Percentiles rank a stretch among this genome's conserved stretches.
phyloP scores from a whole-genome alignment of 2,888 invertebrate species.

The Dicycla oo region DNA sequence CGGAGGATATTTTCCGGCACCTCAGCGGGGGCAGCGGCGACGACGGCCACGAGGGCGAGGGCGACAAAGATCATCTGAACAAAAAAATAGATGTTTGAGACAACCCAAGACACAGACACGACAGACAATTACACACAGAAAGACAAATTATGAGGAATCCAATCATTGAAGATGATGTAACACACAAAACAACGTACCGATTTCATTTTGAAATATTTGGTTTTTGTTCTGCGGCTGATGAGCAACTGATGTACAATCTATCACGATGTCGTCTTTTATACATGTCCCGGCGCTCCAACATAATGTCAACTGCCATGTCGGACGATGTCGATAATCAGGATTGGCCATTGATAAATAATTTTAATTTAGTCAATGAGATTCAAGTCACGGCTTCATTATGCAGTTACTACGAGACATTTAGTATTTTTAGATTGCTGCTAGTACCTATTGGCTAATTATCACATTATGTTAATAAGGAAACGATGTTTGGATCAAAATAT shows the following conservation, averaged over 20 bases:
- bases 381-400: constrained; percentile 6
- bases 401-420: constrained; percentile 10
- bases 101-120: background rate
- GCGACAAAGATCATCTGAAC: constrained; percentile 53
- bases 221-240: constrained; percentile 22
- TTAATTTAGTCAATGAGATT: constrained; percentile 38
- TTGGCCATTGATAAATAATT: constrained; percentile 31
- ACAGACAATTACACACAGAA: background rate
- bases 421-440: background rate
- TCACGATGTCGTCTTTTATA: constrained; percentile 28
- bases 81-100: background rate
- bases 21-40: constrained; percentile 33
- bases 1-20: background rate
- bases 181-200: constrained; percentile 26
- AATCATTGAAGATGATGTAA: constrained; percentile 5
- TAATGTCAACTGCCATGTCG: constrained; percentile 29
- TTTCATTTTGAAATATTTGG: constrained; percentile 45
- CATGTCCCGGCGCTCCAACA: background rate
- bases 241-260: constrained; percentile 28
- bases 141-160: background rate
- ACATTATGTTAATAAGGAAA: constrained; percentile 5
- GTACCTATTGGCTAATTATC: constrained; percentile 10
- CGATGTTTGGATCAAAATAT: background rate
- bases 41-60: constrained; percentile 60
- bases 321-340: constrained; percentile 15